Conservation (phyloP, 2,797 vertebrate genomes). For the Hemitrygon akajei region DNA sequence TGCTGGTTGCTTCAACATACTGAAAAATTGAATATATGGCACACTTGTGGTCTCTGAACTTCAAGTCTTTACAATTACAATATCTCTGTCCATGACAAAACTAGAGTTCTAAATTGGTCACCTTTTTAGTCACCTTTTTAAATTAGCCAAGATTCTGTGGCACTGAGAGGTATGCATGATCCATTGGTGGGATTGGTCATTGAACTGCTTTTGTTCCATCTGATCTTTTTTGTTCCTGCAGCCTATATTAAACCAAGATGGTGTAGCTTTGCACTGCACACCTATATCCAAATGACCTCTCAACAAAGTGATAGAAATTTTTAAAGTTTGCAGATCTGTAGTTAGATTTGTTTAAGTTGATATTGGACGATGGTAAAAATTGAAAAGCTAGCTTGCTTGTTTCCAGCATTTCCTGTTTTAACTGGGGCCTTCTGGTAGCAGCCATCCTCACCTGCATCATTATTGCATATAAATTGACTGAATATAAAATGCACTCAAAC, state of each 20-base stretch:
- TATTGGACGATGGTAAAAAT: not conserved
- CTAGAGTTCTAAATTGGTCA: not conserved
- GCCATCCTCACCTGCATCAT: not conserved
- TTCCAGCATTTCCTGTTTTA: not conserved
- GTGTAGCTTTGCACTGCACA: not conserved
- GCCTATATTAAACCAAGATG: not conserved
- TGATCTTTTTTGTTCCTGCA: not conserved
- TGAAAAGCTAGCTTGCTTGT: not conserved
- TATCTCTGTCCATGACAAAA: not conserved
- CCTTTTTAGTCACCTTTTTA: not conserved
- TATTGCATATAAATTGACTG: not conserved
- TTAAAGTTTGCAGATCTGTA: not conserved
- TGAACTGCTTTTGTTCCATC: not conserved
- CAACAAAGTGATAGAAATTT: slow-evolving; percentile 6
- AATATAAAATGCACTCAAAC: not conserved
- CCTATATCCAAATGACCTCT: not conserved
- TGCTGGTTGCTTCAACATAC: not conserved
- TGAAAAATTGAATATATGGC: not conserved
- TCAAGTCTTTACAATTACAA: not conserved
- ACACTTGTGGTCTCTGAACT: not conserved
- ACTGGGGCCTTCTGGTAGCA: not conserved
- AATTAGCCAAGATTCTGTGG: not conserved
- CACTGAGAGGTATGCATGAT: not conserved
- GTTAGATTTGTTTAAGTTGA: not conserved
- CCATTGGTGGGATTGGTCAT: not conserved